A percentile compares a stretch with the other conserved stretches of the same genome.
phyloP scores from a whole-genome alignment of 2,888 invertebrate genomes.

The Linnaemya vulpina region DNA sequence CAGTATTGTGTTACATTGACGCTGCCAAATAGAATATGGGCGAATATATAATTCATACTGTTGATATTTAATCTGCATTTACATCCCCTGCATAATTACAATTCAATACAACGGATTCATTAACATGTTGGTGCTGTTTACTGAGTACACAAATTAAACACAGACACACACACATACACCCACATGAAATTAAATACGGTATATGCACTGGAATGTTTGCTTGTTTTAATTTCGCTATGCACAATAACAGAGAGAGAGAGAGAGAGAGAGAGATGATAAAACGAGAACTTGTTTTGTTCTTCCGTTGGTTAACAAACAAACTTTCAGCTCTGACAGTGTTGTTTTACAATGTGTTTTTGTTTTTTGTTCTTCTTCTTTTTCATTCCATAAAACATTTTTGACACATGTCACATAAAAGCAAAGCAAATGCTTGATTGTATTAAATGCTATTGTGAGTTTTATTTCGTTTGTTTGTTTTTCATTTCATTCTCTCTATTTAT shows the following conservation, averaged over 20 bases:
- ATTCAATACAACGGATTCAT: neutral
- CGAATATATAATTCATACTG: too few species aligned
- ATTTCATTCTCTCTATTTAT: too few species aligned
- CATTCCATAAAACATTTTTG: slow-evolving; percentile 37
- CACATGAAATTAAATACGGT: too few species aligned
- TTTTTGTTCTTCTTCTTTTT: too few species aligned
- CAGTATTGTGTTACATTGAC: too few species aligned
- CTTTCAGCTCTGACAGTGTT: slow-evolving; percentile 15
- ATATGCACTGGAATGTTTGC: too few species aligned
- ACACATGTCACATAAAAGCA: slow-evolving; percentile 32
- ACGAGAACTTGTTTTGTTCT: slow-evolving; percentile 8
- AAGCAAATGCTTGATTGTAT: neutral
- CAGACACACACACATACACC: neutral
- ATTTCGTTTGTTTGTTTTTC: too few species aligned
- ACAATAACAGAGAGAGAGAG: neutral
- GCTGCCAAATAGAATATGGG: too few species aligned
- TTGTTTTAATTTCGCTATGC: neutral
- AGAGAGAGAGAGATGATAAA: too few species aligned
- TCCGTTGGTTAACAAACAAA: slow-evolving; percentile 16
- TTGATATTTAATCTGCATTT: too few species aligned
- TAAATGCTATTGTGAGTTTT: neutral
- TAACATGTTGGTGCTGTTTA: neutral
- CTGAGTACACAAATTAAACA: neutral
- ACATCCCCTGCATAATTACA: neutral
- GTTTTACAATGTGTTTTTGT: neutral